These are phyloP conservation scores for Zaprionus africanus DNA, from an alignment of 1,140 invertebrate genomes.

Conservation along the genomic window DNA sequence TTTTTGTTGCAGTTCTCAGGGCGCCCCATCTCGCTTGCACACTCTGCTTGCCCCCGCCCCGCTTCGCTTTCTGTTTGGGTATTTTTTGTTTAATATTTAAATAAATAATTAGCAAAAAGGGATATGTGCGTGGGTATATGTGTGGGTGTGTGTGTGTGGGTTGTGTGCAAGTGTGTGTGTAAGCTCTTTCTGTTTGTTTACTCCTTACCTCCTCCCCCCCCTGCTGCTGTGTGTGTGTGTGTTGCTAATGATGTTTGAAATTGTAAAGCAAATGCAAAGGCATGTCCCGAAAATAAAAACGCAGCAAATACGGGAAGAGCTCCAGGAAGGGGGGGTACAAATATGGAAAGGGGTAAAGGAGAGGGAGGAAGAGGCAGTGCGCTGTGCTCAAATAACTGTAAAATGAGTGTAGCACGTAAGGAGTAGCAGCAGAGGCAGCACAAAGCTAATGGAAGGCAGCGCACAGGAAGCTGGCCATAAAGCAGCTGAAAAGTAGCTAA, in stretches of 20 bases:
- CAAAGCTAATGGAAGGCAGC: background rate
- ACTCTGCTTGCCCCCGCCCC: background rate
- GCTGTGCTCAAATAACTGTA: conserved; percentile 20
- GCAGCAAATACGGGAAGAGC: conserved; percentile 35
- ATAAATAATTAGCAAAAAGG: conserved; percentile 84
- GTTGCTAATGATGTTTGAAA: conserved; percentile 82
- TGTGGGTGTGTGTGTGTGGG: conserved; percentile 23
- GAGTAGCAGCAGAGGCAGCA: conserved; percentile 6
- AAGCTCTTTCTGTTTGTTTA: conserved; percentile 36
- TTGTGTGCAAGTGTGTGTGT: conserved; percentile 13
- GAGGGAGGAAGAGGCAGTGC: background rate
- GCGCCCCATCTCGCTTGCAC: conserved; percentile 3
- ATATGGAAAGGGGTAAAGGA: background rate
- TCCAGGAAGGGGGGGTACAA: background rate
- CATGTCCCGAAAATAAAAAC: conserved; percentile 72
- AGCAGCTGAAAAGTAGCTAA: conserved; percentile 2
- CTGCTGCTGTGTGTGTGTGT: conserved; percentile 37
- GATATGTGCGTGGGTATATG: conserved; percentile 50
- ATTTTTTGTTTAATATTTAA: conserved; percentile 84
- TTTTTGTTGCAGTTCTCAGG: conserved; percentile 63
- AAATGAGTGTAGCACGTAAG: conserved; percentile 23
- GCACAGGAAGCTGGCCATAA: background rate
- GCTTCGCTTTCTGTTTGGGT: conserved; percentile 52
- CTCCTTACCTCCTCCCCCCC: too few relatives aligned
- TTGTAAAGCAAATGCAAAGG: conserved; percentile 81